Percentiles rank a stretch among this genome's conserved stretches.
These are phyloP conservation scores for Microchrysa polita DNA, from an alignment of 2,888 invertebrate genomes.

Conservation along the genomic window DNA sequence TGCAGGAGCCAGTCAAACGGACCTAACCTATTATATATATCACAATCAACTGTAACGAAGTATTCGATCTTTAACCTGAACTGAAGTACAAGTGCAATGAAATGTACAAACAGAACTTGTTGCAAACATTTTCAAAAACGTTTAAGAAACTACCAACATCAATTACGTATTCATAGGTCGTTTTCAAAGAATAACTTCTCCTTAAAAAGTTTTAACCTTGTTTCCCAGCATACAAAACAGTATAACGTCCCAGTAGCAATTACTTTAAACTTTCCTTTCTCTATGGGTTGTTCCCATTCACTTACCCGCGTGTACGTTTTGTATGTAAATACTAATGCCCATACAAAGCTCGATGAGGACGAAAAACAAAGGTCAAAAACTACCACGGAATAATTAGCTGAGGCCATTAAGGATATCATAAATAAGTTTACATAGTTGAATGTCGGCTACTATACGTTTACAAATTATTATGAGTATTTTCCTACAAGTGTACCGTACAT, in stretches of 20 bases:
- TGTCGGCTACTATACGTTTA: slow-evolving; percentile 19
- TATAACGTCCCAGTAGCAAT: not conserved
- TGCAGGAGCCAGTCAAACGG: too few species aligned
- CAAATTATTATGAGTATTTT: slow-evolving; percentile 33
- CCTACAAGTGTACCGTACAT: not conserved
- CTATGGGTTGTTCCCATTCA: not conserved
- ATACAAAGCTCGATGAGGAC: not conserved
- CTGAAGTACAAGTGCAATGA: too few species aligned
- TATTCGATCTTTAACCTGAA: too few species aligned
- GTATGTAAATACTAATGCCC: too few species aligned
- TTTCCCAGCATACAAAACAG: not conserved
- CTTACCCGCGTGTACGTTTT: slow-evolving; percentile 6
- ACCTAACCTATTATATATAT: too few species aligned
- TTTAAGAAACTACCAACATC: too few species aligned
- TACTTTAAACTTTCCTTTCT: not conserved
- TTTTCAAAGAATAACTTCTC: too few species aligned
- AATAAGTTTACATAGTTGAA: slow-evolving; percentile 37
- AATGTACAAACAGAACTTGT: too few species aligned
- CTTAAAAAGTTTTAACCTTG: not conserved
- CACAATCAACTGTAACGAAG: too few species aligned
- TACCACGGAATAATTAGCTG: slow-evolving; percentile 30
- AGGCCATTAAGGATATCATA: slow-evolving; percentile 31
- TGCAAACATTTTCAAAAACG: too few species aligned
- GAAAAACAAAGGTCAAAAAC: slow-evolving; percentile 34
- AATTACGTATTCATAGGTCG: too few species aligned